These are phyloP conservation scores for Sander vitreus DNA, from an alignment of 2,113 vertebrate genomes.

Conservation along the genomic window DNA sequence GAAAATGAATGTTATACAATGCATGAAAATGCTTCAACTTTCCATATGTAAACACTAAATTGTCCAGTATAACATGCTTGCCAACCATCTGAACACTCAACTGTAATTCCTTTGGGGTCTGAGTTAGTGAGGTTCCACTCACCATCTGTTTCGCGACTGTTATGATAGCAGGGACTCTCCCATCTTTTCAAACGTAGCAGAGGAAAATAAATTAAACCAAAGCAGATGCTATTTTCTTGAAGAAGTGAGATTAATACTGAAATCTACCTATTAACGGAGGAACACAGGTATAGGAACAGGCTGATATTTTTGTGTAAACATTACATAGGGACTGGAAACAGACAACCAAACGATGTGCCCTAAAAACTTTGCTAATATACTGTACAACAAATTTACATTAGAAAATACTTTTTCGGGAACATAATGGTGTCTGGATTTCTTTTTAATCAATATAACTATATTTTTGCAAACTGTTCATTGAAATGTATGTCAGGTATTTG, in stretches of 20 bases:
- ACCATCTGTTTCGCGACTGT: slow-evolving; percentile 64
- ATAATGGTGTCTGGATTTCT: background rate
- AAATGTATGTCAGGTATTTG: background rate
- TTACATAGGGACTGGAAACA: background rate
- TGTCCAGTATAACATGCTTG: slow-evolving; percentile 22
- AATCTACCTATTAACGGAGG: background rate
- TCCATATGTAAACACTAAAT: slow-evolving; percentile 23
- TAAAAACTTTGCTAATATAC: background rate
- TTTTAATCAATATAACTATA: background rate
- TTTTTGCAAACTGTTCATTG: background rate
- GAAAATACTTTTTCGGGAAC: background rate
- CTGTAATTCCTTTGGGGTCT: slow-evolving; percentile 55
- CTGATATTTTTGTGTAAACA: slow-evolving; percentile 1
- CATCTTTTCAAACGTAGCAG: slow-evolving; percentile 32
- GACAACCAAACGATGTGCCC: background rate
- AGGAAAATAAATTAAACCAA: slow-evolving; percentile 32
- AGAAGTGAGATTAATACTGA: slow-evolving; percentile 9
- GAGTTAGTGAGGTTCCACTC: slow-evolving; percentile 47
- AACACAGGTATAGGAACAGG: background rate
- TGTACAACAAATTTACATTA: background rate
- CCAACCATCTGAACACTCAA: slow-evolving; percentile 46
- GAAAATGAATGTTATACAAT: background rate
- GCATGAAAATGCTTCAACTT: slow-evolving; percentile 15
- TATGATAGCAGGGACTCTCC: slow-evolving; percentile 40
- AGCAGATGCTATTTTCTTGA: slow-evolving; percentile 14